Evolutionary conservation across 2,113 vertebrate species (phyloP).

Genomic region (Nettapus auritus): DNA sequence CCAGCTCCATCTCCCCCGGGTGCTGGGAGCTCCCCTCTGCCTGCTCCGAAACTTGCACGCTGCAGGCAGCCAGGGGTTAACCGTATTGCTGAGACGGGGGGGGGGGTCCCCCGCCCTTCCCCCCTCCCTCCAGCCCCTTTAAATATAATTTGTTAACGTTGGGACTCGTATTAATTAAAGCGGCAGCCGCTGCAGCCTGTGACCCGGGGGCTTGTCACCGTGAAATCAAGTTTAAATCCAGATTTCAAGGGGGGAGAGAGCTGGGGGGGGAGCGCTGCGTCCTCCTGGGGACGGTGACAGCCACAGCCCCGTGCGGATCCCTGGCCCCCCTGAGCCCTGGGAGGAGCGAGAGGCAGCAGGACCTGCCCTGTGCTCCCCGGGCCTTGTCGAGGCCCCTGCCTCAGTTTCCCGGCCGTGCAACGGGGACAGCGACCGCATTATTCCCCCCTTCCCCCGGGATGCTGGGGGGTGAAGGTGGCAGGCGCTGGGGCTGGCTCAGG

Average conservation of each 20-base stretch:
- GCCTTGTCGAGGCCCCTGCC: not conserved
- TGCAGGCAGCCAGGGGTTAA: slow-evolving; percentile 60
- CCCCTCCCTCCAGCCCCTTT: slow-evolving; percentile 40
- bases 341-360: slow-evolving; percentile 14
- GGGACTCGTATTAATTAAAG: slow-evolving; percentile 74
- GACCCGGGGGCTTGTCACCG: slow-evolving; percentile 72
- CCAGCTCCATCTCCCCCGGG: not conserved
- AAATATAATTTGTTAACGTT: slow-evolving; percentile 71
- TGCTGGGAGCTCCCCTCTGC: not conserved
- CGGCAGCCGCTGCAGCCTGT: slow-evolving; percentile 71
- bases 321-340: not conserved
- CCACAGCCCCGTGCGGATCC: not conserved
- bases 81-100: not conserved
- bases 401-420: not conserved
- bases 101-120: slow-evolving; percentile 38
- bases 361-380: not conserved
- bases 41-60: not conserved
- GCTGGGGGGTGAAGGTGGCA: not conserved
- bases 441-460: fast-evolving
- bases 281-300: slow-evolving; percentile 42
- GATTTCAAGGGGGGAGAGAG: slow-evolving; percentile 62
- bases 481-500: not conserved
- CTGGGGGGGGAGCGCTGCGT: not conserved
- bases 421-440: not conserved
- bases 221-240: slow-evolving; percentile 76